Conservation (phyloP, 2,888 invertebrate species). For the Drosophila eohydei region DNA sequence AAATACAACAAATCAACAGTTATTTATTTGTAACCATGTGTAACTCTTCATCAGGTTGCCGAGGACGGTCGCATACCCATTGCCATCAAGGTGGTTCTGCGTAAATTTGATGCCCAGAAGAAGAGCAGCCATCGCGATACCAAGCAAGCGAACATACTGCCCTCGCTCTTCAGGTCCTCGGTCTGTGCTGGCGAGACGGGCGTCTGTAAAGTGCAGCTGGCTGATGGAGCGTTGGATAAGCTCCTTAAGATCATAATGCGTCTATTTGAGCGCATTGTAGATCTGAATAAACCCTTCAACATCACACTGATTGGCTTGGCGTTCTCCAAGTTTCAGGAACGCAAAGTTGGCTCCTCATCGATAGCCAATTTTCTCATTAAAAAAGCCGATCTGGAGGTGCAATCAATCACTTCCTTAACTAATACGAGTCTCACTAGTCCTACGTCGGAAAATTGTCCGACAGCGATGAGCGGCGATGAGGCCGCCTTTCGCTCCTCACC, state of each 20-base stretch:
- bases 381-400: conserved; percentile 89
- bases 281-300: conserved; percentile 91
- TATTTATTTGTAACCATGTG: background rate
- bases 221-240: conserved; percentile 87
- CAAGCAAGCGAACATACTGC: conserved; percentile 90
- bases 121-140: conserved; percentile 90
- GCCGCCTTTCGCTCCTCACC: conserved; percentile 83
- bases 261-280: conserved; percentile 90
- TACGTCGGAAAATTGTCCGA: conserved; percentile 56
- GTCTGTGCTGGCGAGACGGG: conserved; percentile 69
- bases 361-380: conserved; percentile 91
- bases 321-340: conserved; percentile 91
- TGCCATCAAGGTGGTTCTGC: conserved; percentile 90
- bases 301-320: conserved; percentile 92
- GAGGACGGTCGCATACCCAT: conserved; percentile 93
- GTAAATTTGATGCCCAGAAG: conserved; percentile 89
- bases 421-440: conserved; percentile 75
- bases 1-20: background rate
- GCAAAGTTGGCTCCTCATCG: conserved; percentile 89
- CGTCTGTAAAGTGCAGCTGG: conserved; percentile 85
- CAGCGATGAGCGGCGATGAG: conserved; percentile 63
- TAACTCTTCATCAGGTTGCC: conserved; percentile 78
- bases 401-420: conserved; percentile 89
- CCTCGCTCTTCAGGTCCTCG: conserved; percentile 87
- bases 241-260: conserved; percentile 90